phyloP scores from a whole-genome alignment of 2,888 invertebrate species.

The Gibbula magus region DNA sequence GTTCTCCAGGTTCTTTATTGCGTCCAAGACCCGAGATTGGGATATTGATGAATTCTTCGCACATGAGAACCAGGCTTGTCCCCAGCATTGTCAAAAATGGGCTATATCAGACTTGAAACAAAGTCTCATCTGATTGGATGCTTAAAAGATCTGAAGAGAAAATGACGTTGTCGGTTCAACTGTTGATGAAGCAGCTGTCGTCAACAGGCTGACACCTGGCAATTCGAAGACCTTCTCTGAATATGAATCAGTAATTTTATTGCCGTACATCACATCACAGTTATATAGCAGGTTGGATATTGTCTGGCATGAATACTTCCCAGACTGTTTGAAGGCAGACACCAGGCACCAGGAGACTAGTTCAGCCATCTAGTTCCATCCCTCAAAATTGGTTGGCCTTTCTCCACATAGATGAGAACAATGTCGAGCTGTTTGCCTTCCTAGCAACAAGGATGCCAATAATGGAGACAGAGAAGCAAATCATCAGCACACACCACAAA shows the following conservation, averaged over 20 bases:
- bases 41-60: not conserved
- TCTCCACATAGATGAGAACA: conserved; percentile 18
- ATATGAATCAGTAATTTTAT: conserved; percentile 4
- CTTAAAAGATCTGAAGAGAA: not conserved
- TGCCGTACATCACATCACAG: conserved; percentile 26
- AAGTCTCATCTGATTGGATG: not conserved
- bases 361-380: conserved; percentile 16
- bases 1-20: not conserved
- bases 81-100: not conserved
- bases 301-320: conserved; percentile 34
- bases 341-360: conserved; percentile 29
- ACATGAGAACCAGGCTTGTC: not conserved
- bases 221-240: not conserved
- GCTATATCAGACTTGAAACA: not conserved
- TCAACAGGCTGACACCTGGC: not conserved
- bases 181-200: not conserved
- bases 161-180: not conserved
- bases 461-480: not conserved
- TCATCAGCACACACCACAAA: not conserved
- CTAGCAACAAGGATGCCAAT: not conserved
- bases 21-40: not conserved
- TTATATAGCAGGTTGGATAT: conserved; percentile 32
- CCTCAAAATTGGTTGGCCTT: conserved; percentile 36
- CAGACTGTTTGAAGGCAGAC: conserved; percentile 30
- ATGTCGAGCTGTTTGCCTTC: conserved; percentile 19